Evolutionary conservation across 2,797 vertebrate species (phyloP).

Genomic region (Pseudochirops cupreus): DNA sequence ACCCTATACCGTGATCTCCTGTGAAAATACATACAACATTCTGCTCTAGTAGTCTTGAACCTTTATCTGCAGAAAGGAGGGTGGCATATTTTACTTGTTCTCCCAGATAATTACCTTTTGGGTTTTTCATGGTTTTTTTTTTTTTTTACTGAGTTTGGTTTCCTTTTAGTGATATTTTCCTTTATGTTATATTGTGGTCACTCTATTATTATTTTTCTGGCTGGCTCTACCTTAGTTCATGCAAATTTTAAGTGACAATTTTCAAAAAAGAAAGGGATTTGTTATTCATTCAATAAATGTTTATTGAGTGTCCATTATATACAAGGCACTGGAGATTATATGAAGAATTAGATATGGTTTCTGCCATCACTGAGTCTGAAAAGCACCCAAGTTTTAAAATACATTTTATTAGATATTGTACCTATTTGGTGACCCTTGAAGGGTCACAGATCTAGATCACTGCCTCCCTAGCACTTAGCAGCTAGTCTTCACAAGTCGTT

Average conservation of each 20-base stretch:
- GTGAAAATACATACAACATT: background rate
- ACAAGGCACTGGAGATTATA: background rate
- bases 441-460: background rate
- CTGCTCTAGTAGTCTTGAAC: background rate
- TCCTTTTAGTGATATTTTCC: background rate
- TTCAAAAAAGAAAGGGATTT: background rate
- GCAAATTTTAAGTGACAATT: background rate
- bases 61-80: background rate
- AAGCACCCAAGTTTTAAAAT: slow-evolving; percentile 1
- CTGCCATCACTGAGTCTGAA: background rate
- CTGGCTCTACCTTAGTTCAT: background rate
- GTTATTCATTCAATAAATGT: background rate
- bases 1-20: background rate
- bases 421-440: background rate
- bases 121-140: background rate
- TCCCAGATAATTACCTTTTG: background rate
- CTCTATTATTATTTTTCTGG: background rate
- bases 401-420: background rate
- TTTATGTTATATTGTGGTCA: background rate
- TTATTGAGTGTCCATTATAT: background rate
- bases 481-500: background rate
- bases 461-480: background rate
- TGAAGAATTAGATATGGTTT: background rate
- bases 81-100: background rate
- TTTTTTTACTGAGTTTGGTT: background rate